Evolutionary conservation across 2,888 invertebrate species (phyloP).

Genomic region (Yponomeuta plumbellus): DNA sequence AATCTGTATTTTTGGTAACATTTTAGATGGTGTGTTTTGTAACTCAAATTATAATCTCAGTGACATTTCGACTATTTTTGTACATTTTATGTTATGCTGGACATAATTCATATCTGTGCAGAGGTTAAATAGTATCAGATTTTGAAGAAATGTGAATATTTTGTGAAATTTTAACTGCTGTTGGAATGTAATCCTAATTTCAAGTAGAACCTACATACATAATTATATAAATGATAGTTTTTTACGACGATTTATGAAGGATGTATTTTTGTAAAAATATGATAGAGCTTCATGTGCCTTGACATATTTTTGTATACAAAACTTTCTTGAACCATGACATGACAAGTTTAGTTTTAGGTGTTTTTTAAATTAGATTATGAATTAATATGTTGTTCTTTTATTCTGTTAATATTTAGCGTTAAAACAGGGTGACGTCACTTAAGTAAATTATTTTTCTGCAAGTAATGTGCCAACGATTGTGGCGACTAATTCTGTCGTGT

Average conservation of each 20-base stretch:
- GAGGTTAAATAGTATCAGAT: not conserved
- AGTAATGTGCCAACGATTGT: not conserved
- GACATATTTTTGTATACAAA: not conserved
- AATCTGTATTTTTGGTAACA: conserved; percentile 7
- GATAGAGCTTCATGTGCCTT: not conserved
- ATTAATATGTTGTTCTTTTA: not conserved
- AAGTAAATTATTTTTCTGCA: not conserved
- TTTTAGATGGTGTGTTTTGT: conserved; percentile 4
- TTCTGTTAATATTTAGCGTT: not conserved
- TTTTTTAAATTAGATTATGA: not conserved
- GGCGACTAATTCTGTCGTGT: no score
- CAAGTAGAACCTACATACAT: conserved; percentile 13
- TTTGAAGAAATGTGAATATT: not conserved
- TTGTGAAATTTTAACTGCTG: conserved; percentile 13
- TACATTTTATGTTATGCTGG: conserved; percentile 57
- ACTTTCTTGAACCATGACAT: not conserved
- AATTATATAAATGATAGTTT: no score
- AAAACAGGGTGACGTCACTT: not conserved
- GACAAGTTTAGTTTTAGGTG: not conserved
- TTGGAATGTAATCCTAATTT: conserved; percentile 10
- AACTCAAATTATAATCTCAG: not conserved
- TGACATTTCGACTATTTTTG: conserved; percentile 18
- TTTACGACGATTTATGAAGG: no score
- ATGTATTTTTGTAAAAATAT: conserved; percentile 32
- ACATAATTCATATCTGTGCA: conserved; percentile 40